A percentile compares a stretch with the other conserved stretches of the same genome.
Conservation (phyloP, 2,113 vertebrate species). For the Ailurus styani region DNA sequence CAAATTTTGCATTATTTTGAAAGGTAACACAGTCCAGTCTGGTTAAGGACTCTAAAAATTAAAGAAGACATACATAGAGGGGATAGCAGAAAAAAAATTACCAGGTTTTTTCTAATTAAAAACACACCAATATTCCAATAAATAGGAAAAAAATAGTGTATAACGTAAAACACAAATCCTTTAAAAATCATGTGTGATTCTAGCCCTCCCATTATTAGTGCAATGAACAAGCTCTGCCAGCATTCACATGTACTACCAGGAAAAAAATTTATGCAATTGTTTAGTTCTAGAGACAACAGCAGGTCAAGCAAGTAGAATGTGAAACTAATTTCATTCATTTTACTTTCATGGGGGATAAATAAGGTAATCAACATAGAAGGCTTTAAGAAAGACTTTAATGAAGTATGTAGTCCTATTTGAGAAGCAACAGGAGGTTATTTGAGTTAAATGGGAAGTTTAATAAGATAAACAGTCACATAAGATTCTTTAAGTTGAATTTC, state of each 20-base stretch:
- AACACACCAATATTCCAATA: background rate
- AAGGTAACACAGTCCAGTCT: background rate
- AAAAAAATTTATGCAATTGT: background rate
- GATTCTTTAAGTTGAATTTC: background rate
- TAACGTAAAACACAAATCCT: background rate
- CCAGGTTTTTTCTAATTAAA: background rate
- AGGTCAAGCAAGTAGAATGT: background rate
- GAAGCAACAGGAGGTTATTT: background rate
- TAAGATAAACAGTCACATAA: background rate
- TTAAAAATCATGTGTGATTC: background rate
- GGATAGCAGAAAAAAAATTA: background rate
- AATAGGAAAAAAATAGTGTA: background rate
- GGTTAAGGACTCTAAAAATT: background rate
- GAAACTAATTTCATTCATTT: slow-evolving; percentile 14
- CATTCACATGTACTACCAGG: background rate
- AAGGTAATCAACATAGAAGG: background rate
- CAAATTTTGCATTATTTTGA: background rate
- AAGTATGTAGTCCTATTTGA: background rate
- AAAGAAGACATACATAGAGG: background rate
- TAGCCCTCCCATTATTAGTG: background rate
- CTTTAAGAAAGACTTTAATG: background rate
- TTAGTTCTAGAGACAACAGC: background rate
- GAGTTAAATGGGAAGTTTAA: background rate
- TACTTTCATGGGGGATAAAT: background rate
- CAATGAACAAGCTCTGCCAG: background rate